These are phyloP conservation scores for Tympanuchus pallidicinctus DNA, from an alignment of 2,113 vertebrate genomes.

Conservation along the genomic window DNA sequence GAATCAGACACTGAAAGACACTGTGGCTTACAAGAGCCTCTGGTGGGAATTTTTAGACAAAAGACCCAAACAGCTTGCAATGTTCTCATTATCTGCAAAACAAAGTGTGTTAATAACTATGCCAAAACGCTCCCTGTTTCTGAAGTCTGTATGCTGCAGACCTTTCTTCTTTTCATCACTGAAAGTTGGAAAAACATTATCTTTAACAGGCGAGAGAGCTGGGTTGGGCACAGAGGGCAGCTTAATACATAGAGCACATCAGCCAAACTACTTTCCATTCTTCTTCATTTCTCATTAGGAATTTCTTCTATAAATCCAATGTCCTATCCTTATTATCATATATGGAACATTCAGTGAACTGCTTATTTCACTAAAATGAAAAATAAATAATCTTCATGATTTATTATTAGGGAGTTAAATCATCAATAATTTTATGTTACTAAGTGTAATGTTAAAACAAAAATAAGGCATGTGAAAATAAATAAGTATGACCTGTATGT, in stretches of 20 bases:
- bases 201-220: neutral
- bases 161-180: slow-evolving; percentile 16
- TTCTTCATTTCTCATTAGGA: slow-evolving; percentile 8
- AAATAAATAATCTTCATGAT: neutral
- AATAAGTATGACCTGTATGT: neutral
- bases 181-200: slow-evolving; percentile 37
- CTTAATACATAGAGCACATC: neutral
- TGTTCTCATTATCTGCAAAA: slow-evolving; percentile 77
- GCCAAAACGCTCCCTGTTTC: slow-evolving; percentile 39
- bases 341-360: neutral
- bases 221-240: neutral
- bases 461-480: neutral
- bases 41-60: slow-evolving; percentile 71
- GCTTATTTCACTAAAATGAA: neutral
- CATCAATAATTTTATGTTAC: neutral
- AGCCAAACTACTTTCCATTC: slow-evolving; percentile 6
- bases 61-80: slow-evolving; percentile 74
- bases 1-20: slow-evolving; percentile 57
- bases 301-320: neutral
- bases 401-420: neutral
- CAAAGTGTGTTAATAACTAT: slow-evolving; percentile 70
- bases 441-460: neutral
- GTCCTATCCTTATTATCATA: neutral
- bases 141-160: slow-evolving; percentile 37
- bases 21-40: slow-evolving; percentile 37